A percentile compares a stretch with the other conserved stretches of the same genome.
These are phyloP conservation scores for Plebejus melissa DNA, from an alignment of 2,888 invertebrate genomes.

Conservation along the genomic window DNA sequence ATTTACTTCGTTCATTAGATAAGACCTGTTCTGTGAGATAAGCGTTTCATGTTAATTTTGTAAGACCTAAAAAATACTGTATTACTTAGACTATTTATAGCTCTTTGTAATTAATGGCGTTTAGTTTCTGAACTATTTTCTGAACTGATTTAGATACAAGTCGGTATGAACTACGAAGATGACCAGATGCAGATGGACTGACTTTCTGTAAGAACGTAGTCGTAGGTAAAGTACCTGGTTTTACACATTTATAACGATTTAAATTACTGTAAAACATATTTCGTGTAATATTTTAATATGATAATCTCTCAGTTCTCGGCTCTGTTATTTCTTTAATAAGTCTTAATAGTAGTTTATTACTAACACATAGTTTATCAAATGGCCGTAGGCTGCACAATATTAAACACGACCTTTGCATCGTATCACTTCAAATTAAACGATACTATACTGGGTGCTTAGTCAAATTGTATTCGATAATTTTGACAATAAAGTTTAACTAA, in stretches of 20 bases:
- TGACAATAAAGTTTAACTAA: too few species aligned
- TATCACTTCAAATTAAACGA: conserved; percentile 9
- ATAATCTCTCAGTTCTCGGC: conserved; percentile 2
- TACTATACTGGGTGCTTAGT: neutral
- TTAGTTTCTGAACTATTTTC: too few species aligned
- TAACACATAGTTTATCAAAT: conserved; percentile 3
- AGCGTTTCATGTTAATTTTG: too few species aligned
- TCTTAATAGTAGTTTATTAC: conserved; percentile 4
- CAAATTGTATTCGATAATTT: neutral
- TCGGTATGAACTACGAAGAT: too few species aligned
- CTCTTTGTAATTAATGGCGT: too few species aligned
- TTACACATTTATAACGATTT: neutral
- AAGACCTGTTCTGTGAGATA: too few species aligned
- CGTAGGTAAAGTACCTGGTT: neutral
- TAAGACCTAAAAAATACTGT: too few species aligned
- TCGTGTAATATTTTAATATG: neutral
- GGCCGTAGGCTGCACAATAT: conserved; percentile 7
- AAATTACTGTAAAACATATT: conserved; percentile 6
- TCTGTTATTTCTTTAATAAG: conserved; percentile 12
- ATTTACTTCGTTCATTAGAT: too few species aligned
- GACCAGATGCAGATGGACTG: too few species aligned
- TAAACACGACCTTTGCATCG: conserved; percentile 8
- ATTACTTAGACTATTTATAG: too few species aligned
- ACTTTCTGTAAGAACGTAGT: too few species aligned
- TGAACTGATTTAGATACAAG: too few species aligned